Base-by-base conservation (phyloP, 2,113 vertebrate genomes). In the Vicugna pacos region DNA sequence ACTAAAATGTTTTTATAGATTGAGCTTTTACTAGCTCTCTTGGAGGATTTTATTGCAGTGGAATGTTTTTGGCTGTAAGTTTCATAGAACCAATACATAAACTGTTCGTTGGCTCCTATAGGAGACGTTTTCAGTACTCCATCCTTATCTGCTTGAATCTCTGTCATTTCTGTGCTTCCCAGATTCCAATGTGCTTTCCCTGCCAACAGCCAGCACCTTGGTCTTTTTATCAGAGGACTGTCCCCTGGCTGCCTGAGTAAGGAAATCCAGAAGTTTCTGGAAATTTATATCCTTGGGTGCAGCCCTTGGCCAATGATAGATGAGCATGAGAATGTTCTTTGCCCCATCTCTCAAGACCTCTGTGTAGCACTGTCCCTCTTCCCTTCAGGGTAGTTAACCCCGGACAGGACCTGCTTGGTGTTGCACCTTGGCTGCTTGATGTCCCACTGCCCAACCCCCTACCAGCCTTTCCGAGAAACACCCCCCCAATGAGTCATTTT, bases 21-120 rank as follows among this genome's bases (percentile, higher is more conserved):
- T 90, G 85, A 35, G 38, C 19, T 91, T 94, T 98, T 72, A 58
- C 14, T 90, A 52, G 2, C n/a, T 93, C 2, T 93, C 22, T 95
- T 48, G 28, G 30, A 91, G 2, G 28, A 38, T 87, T 75, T 84
- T 82, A 38, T 93, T 95, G 73, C 81, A 89, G 87, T 67, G 54
- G 54, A 50, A 76, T 58, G 32, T 52, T 87, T 81, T 42, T 26
- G 62, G 14, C 32, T 79, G 35, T 67, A 77, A 81, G 17, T 30
- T 89, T 75, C 64, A 76, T 10, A 60, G 48, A 77, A 28, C 38
- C 50, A 35, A 42, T 3, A 32, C 0, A 50, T 20, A 60, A 38
- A 52, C 72, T 24, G 12, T 48, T 80, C 64, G 20, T 69, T 16
- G 38, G 52, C 54, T 30, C 60, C 13, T 58, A 0, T 14, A 32